Evolutionary conservation across 2,113 vertebrate species (phyloP).

Genomic region (Patagioenas fasciata): DNA sequence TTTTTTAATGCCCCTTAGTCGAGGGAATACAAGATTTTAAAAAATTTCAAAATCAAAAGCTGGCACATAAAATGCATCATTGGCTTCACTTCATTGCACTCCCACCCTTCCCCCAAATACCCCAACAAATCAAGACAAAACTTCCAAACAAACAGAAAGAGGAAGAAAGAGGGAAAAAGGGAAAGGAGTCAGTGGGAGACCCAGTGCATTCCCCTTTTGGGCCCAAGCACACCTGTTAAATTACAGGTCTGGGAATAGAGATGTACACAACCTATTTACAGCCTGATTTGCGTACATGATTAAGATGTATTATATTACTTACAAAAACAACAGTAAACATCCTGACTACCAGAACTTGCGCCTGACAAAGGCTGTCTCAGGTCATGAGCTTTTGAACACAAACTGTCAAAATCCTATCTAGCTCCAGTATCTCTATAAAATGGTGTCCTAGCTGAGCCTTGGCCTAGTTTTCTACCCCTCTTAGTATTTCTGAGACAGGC

Average conservation of each 20-base stretch:
- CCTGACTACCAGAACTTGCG: neutral
- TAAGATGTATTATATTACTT: neutral
- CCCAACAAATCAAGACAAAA: neutral
- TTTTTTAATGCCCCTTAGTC: neutral
- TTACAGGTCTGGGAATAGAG: neutral
- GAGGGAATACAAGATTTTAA: neutral
- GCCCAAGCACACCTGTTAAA: neutral
- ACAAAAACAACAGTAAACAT: neutral
- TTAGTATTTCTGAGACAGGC: neutral
- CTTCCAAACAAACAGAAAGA: neutral
- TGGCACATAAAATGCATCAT: neutral
- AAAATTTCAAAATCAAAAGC: constrained; percentile 3
- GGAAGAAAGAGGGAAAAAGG: neutral
- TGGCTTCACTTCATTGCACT: neutral
- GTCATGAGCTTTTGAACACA: neutral
- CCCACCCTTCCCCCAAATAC: rapidly evolving
- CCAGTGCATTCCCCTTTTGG: neutral
- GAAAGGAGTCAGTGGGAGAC: neutral
- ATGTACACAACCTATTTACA: neutral
- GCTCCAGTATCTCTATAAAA: neutral
- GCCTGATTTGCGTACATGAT: neutral
- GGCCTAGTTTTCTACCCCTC: neutral
- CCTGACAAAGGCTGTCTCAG: neutral
- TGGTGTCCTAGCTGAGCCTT: neutral
- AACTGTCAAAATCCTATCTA: neutral